These are phyloP conservation scores for Epizoanthus stellaris DNA, from an alignment of 92 coral and sea anemone species.

Conservation along the genomic window DNA sequence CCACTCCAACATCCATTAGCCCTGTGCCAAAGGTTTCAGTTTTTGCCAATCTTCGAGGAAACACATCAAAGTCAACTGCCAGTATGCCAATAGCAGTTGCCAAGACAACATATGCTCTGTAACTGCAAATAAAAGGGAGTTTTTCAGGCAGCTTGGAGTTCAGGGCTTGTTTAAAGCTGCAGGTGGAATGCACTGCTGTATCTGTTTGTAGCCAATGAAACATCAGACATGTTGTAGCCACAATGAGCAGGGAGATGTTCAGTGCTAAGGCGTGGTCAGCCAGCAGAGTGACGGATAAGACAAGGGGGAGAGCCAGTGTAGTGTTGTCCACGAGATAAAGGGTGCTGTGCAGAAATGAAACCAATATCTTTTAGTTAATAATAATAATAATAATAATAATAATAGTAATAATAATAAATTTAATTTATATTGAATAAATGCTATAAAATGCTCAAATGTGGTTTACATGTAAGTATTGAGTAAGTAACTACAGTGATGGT, in stretches of 20 bases:
- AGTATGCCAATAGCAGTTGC: constrained; percentile 92
- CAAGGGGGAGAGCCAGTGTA: constrained; percentile 70
- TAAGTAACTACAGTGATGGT: too few species aligned
- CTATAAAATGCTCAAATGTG: too few species aligned
- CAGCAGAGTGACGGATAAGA: constrained; percentile 74
- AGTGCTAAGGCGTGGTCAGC: constrained; percentile 63
- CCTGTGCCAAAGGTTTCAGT: constrained; percentile 98
- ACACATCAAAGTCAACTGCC: constrained; percentile 90
- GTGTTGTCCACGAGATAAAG: constrained; percentile 65
- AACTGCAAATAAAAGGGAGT: constrained; percentile 79
- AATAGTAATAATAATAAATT: too few species aligned
- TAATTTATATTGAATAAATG: too few species aligned
- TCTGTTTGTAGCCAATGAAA: constrained; percentile 9
- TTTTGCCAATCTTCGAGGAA: constrained; percentile 93
- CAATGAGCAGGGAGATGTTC: constrained; percentile 44
- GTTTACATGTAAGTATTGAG: background rate
- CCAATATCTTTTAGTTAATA: too few species aligned
- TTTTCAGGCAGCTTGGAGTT: constrained; percentile 48
- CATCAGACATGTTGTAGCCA: constrained; percentile 20
- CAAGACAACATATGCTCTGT: constrained; percentile 85
- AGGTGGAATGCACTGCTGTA: background rate
- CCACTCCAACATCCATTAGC: constrained; percentile 96
- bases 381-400: background rate
- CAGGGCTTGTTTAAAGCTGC: background rate
- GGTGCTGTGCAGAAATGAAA: constrained; percentile 58